These are phyloP conservation scores for rat (Rattus norvegicus) DNA, from an alignment of 2,113 vertebrate genomes.

Conservation along the genomic window DNA sequence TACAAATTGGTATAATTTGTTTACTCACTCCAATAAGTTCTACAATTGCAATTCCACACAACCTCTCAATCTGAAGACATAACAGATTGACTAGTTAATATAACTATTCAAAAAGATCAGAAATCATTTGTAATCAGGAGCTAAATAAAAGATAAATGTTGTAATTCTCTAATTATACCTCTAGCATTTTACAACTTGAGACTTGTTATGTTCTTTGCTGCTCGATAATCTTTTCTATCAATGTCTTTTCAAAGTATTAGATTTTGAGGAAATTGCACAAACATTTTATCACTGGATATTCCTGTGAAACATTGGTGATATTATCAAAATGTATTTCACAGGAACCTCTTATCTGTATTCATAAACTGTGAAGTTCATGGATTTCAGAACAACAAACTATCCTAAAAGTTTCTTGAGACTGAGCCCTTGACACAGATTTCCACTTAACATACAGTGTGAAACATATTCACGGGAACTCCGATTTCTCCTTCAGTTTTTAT, in stretches of 20 bases:
- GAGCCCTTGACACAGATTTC: neutral
- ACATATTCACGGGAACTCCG: neutral
- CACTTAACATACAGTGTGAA: neutral
- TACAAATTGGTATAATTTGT: neutral
- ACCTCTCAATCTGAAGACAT: neutral
- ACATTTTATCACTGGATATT: neutral
- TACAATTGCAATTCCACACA: neutral
- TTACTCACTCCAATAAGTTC: neutral
- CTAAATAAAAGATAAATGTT: neutral
- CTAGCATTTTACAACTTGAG: neutral
- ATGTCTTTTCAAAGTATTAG: neutral
- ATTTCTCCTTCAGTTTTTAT: neutral
- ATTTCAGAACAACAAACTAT: neutral
- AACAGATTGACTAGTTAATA: neutral
- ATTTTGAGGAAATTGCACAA: neutral
- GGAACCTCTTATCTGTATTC: neutral
- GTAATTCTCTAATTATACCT: neutral
- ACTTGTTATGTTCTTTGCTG: neutral
- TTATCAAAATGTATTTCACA: neutral
- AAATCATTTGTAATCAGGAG: neutral
- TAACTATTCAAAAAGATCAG: neutral
- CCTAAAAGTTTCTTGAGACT: neutral
- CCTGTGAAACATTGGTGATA: neutral
- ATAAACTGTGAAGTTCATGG: neutral
- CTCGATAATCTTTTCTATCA: neutral